Base-by-base conservation (phyloP, 2,888 invertebrate species). In the Liodrosophila aerea region DNA sequence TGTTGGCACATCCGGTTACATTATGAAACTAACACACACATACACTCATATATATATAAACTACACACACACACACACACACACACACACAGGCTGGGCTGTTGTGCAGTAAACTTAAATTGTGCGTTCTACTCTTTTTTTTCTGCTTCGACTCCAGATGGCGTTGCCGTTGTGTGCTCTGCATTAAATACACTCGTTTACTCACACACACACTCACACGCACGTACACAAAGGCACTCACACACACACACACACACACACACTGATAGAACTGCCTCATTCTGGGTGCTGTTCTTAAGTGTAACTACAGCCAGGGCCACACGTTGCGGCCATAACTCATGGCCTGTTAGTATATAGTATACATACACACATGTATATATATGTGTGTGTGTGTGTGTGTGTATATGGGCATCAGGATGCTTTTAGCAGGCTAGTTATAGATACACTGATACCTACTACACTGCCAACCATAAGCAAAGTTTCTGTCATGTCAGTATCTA, bases 1-100 rank as follows among this genome's bases (percentile, higher is more conserved):
- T 82, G 83, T 81, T 76, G 81, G 81, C 76, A 78, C 83, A 83
- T 83, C 83, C 83, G 83, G 83, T 76, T 77, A 84, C 84, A 80
- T 81, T 76, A 75, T 82, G 76, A 71, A 76, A 76, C 74, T 76
- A 73, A 77, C 73, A 69, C 66, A 80, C 62, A 54, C 58, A 56
- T 50, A 34, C 46, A 62, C 37, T 34, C 37, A 34, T 9, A 39
- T 36, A 47, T 5, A 43, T n/a, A 29, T 12, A 65, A 44, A 37
- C 49, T 40, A 47, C 16, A 31, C 30, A 47, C 37, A 61, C 59
- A 61, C 63, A 66, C 59, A 54, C 54, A 53, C 60, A 46, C 47
- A 58, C 43, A 27, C 16, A 37, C 44, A 15, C 33, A 51, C 53
- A 53, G 46, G 43, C 46, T 49, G 62, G 45, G 22, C 58, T 65